Base-by-base conservation (phyloP, 2,113 vertebrate genomes). In the Corynorhinus townsendii region DNA sequence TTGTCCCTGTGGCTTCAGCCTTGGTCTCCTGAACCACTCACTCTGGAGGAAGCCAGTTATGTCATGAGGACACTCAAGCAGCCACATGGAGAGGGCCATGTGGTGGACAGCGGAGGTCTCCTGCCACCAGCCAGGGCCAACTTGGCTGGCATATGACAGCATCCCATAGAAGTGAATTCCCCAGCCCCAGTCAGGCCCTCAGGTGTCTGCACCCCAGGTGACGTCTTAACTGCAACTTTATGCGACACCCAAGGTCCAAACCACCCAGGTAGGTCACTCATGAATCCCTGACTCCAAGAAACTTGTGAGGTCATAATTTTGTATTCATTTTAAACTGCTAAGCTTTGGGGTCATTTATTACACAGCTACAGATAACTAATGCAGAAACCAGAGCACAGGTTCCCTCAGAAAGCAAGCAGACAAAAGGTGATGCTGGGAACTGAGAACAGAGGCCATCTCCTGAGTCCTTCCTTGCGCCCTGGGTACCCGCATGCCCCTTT, bases 31-130 rank as follows among this genome's bases (percentile, higher is more conserved):
- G 24, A 35, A 59, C 52, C 38, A 11, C 49, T 54, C 2, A 2
- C 35, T 56, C n/a, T 33, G 12, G 24, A 30, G 28, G 69, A 76
- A 72, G 79, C n/a, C 56, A 54, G 75, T 56, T 3, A 68, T 20
- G 10, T 64, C 8, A 0, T 33, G 47, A 81, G 62, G 68, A 83
- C 28, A 30, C 49, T 47, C 71, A 5, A 26, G 62, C 75, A 38
- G 16, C n/a, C 45, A 54, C 38, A 0, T 10, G 47, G 24, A n/a
- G 8, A 64, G 28, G 5, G 4, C 62, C 16, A 1, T 1, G 17
- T 28, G 54, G 56, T 19, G 33, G 76, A 30, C 40, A 68, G 17
- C 86, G 19, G 33, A 79, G 14, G 35, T 19, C 64, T 47, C 62
- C 54, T n/a, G 22, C 52, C 80, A 38, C 43, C 45, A 82, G 73